Conservation (phyloP, 2,113 vertebrate species). For the Coturnix japonica region DNA sequence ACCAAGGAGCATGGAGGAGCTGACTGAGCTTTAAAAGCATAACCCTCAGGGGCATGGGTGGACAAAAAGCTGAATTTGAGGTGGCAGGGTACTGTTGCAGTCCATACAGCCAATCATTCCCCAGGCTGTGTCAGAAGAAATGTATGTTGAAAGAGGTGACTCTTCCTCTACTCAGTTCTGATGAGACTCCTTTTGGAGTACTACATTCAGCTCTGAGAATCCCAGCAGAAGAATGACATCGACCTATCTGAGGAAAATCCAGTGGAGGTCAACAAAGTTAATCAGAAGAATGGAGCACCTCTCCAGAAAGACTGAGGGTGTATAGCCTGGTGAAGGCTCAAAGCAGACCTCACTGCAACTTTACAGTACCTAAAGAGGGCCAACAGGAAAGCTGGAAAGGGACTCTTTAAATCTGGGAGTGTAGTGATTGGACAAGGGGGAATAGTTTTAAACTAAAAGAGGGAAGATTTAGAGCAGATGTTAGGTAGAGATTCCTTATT, state of each 20-base stretch:
- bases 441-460: not conserved
- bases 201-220: not conserved
- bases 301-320: not conserved
- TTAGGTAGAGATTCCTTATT: not conserved
- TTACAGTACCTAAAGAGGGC: not conserved
- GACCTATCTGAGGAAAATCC: not conserved
- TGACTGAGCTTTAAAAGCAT: not conserved
- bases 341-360: not conserved
- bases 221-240: not conserved
- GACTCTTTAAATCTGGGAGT: not conserved
- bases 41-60: not conserved
- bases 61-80: not conserved
- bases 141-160: not conserved
- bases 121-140: not conserved
- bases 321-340: not conserved
- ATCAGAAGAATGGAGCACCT: not conserved
- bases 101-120: not conserved
- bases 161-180: not conserved
- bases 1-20: not conserved
- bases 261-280: not conserved
- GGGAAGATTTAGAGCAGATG: not conserved
- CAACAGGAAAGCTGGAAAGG: not conserved
- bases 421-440: not conserved
- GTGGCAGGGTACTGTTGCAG: not conserved
- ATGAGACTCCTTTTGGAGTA: not conserved